Percentiles rank a stretch among this genome's conserved stretches.
Evolutionary conservation across 2,113 vertebrate genomes (phyloP).

Genomic region (Andinoacara biseriatus): DNA sequence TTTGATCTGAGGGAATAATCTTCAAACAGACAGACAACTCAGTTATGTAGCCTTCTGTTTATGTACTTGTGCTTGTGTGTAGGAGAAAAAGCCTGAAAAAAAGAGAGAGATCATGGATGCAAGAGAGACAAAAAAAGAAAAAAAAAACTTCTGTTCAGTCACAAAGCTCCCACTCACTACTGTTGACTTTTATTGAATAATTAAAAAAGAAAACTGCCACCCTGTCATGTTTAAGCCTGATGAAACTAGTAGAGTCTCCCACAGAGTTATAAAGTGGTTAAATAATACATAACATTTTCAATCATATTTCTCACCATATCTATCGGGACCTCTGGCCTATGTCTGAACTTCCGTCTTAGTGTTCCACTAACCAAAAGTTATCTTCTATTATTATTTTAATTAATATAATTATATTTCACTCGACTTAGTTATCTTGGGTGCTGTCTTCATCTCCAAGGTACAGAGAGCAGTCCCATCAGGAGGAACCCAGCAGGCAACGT

Average conservation of each 20-base stretch:
- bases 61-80: slow-evolving; percentile 19
- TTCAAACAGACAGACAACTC: slow-evolving; percentile 70
- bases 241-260: slow-evolving; percentile 56
- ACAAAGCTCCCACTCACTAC: slow-evolving; percentile 49
- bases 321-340: slow-evolving; percentile 13
- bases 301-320: slow-evolving; percentile 26
- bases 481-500: slow-evolving; percentile 93
- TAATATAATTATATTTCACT: background rate
- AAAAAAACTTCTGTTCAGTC: slow-evolving; percentile 43
- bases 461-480: slow-evolving; percentile 88
- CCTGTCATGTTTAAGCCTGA: slow-evolving; percentile 61
- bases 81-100: slow-evolving; percentile 27
- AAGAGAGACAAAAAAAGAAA: slow-evolving; percentile 3
- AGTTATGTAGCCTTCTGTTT: slow-evolving; percentile 67
- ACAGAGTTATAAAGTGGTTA: slow-evolving; percentile 45
- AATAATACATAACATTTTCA: slow-evolving; percentile 58
- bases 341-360: slow-evolving; percentile 11
- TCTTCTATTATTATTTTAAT: background rate
- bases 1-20: slow-evolving; percentile 76
- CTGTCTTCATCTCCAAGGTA: slow-evolving; percentile 71
- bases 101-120: slow-evolving; percentile 36
- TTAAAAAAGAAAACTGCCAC: slow-evolving; percentile 54
- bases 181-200: slow-evolving; percentile 67
- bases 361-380: background rate
- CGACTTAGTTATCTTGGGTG: background rate